Evolutionary conservation across 2,888 invertebrate species (phyloP).

Genomic region (Hemistola chrysoprasaria): DNA sequence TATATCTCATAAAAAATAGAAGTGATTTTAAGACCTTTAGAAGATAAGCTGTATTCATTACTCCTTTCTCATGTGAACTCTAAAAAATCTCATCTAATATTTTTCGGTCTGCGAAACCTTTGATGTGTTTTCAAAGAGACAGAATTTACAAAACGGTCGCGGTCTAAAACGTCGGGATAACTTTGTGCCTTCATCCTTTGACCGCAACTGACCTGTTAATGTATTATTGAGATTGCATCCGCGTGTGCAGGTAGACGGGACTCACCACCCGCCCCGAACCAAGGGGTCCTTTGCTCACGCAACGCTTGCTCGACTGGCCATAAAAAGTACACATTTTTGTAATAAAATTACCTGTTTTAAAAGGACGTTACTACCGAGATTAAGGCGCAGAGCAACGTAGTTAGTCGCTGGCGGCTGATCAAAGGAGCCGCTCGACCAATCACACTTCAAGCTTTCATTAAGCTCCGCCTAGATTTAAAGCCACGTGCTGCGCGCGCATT

Average conservation of each 20-base stretch:
- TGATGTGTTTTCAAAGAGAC: slow-evolving; percentile 58
- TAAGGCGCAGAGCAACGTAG: slow-evolving; percentile 78
- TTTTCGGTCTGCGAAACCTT: slow-evolving; percentile 34
- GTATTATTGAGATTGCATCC: slow-evolving; percentile 68
- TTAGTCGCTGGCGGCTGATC: slow-evolving; percentile 78
- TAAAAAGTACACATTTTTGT: slow-evolving; percentile 76
- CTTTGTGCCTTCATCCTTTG: slow-evolving; percentile 61
- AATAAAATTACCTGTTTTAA: slow-evolving; percentile 82
- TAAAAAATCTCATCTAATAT: slow-evolving; percentile 28
- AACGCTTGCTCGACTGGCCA: slow-evolving; percentile 65
- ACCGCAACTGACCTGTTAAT: slow-evolving; percentile 54
- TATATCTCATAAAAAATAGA: too few species aligned
- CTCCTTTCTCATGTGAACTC: slow-evolving; percentile 8
- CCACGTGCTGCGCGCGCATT: slow-evolving; percentile 80
- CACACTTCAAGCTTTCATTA: slow-evolving; percentile 36
- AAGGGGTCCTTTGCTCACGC: slow-evolving; percentile 47
- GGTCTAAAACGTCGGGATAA: slow-evolving; percentile 51
- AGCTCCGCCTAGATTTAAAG: slow-evolving; percentile 58
- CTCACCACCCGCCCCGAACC: slow-evolving; percentile 33
- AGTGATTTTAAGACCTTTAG: too few species aligned
- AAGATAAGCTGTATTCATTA: slow-evolving; percentile 14
- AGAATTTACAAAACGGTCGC: slow-evolving; percentile 54
- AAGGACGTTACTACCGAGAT: slow-evolving; percentile 80
- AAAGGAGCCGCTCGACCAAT: slow-evolving; percentile 68
- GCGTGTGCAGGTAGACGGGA: slow-evolving; percentile 4